Percentiles rank a stretch among this genome's conserved stretches.
phyloP scores from a whole-genome alignment of 2,888 invertebrate genomes.

The Onthophagus sagittarius region DNA sequence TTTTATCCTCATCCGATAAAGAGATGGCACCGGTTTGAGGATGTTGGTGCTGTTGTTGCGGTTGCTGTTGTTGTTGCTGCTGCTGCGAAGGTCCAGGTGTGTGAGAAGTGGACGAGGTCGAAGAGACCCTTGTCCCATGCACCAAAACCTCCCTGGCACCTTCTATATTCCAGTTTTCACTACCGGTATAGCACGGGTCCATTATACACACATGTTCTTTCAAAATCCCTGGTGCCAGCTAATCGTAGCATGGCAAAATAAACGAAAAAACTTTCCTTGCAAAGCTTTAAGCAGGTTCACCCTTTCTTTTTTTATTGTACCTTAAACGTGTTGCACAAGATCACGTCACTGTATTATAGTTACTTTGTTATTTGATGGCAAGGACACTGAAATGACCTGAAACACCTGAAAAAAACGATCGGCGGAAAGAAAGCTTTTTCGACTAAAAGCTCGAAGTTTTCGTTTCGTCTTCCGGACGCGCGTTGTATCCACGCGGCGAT shows the following conservation, averaged over 20 bases:
- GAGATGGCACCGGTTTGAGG: constrained; percentile 30
- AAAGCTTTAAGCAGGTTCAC: background rate
- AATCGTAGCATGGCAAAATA: constrained; percentile 33
- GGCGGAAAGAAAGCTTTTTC: background rate
- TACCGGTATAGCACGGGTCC: constrained; percentile 50
- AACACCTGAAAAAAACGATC: background rate
- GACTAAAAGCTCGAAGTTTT: too few relatives aligned
- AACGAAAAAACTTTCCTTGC: background rate
- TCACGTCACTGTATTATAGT: background rate
- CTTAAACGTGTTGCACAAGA: background rate
- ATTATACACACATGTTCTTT: constrained; percentile 41
- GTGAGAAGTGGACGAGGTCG: constrained; percentile 60
- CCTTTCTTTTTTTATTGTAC: background rate
- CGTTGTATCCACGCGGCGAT: constrained; percentile 30
- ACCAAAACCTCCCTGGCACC: constrained; percentile 23
- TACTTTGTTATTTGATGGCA: background rate
- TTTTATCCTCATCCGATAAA: constrained; percentile 55
- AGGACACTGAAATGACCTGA: background rate
- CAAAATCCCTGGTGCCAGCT: constrained; percentile 27
- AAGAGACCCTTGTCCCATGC: constrained; percentile 35
- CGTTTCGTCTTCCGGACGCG: background rate
- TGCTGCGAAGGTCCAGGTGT: constrained; percentile 45
- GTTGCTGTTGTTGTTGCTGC: constrained; percentile 23
- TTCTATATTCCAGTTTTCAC: constrained; percentile 38
- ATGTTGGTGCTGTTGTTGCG: constrained; percentile 24